Base-by-base conservation (phyloP, 2,113 vertebrate genomes). In the Merops nubicus region DNA sequence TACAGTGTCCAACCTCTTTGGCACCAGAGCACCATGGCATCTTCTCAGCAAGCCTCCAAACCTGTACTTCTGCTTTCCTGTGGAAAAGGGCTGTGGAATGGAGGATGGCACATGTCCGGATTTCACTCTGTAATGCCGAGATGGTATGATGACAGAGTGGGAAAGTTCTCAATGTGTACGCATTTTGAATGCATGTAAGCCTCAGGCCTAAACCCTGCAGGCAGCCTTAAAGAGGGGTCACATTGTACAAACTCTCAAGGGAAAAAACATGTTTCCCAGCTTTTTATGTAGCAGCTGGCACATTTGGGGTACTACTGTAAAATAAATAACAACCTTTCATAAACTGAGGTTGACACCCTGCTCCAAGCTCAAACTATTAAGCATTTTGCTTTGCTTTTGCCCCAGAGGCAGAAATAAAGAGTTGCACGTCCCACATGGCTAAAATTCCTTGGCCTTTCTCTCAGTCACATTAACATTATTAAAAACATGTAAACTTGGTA, bases 341-440 rank as follows among this genome's bases (percentile, higher is more conserved):
- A 96, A 94, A 89, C 88, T 89, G 94, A 96, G 70, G 77, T 79
- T 96, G 91, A 94, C 95, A 96, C 86, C 80, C 94, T 87, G 54
- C 90, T 94, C 73, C 63, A 84, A 91, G 59, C 81, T 77, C 82
- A 70, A 85, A 74, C 89, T 83, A 93, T 88, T 88, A 85, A 93
- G 76, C 60, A 70, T 87, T 93, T 91, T 83, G 47, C 79, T 91
- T 74, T 77, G 74, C 51, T 92, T 95, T 95, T 91, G 83, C 94
- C 97, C 94, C 60, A 62, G 74, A 96, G 88, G 91, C 95, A 96
- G 79, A 97, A 97, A 96, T 84, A 96, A 96, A 95, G 88, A 96
- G 89, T 95, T 91, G 89, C 85, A 88, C 57, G 92, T 94, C 90
- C 93, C 93, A 93, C 90, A 89, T 83, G 90, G 94, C 84, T 96